These are phyloP conservation scores for Scrobipalpa costella DNA, from an alignment of 2,888 invertebrate species.

Conservation along the genomic window DNA sequence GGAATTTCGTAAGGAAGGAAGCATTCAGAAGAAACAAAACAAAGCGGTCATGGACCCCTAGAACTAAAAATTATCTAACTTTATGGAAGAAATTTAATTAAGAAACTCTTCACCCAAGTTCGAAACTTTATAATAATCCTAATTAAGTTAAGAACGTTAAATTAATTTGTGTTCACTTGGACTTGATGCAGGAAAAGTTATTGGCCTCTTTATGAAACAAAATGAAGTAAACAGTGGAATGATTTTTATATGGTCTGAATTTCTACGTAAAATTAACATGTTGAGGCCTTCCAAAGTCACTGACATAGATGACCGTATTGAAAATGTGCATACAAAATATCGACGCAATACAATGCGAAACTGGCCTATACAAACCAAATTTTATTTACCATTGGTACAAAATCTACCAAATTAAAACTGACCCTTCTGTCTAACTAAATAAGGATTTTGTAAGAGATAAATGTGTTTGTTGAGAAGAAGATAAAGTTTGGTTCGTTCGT, in stretches of 20 bases:
- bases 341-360: conserved; percentile 70
- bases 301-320: conserved; percentile 74
- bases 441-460: conserved; percentile 31
- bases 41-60: neutral
- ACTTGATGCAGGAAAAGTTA: too few relatives aligned
- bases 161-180: neutral
- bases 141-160: neutral
- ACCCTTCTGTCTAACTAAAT: conserved; percentile 32
- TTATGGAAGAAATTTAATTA: neutral
- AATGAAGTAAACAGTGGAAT: neutral
- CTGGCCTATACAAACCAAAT: conserved; percentile 54
- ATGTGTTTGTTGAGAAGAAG: neutral
- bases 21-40: neutral
- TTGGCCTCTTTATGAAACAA: too few relatives aligned
- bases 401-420: conserved; percentile 36
- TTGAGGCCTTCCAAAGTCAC: conserved; percentile 51
- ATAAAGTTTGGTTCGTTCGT: conserved; percentile 31
- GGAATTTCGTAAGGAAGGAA: neutral
- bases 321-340: conserved; percentile 75
- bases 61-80: neutral
- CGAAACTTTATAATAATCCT: neutral
- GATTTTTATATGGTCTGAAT: neutral
- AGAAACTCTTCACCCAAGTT: neutral
- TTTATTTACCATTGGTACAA: conserved; percentile 35
- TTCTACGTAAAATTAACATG: conserved; percentile 48